Percentiles rank a stretch among this genome's conserved stretches.
These are phyloP conservation scores for Drosophila triauraria DNA, from an alignment of 1,140 invertebrate species.

Conservation along the genomic window DNA sequence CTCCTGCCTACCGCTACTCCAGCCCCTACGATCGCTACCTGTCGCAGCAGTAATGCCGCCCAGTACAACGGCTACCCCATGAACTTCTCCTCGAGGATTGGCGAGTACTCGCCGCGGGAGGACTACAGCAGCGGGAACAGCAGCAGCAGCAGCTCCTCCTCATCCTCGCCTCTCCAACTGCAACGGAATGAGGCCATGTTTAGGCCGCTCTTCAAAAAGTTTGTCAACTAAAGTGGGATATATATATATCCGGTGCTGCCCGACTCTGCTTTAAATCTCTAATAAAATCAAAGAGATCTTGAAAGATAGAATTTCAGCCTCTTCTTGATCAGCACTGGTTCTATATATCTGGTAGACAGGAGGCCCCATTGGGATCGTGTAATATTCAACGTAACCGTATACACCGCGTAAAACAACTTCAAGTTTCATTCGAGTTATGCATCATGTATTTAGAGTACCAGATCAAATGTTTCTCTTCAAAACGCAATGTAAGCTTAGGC, in stretches of 20 bases:
- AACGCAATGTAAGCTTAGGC: conserved; percentile 49
- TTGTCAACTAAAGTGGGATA: conserved; percentile 59
- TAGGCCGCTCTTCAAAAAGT: conserved; percentile 96
- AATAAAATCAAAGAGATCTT: background rate
- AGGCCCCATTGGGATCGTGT: conserved; percentile 78
- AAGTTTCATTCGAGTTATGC: conserved; percentile 55
- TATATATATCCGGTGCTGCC: conserved; percentile 7
- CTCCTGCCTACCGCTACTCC: conserved; percentile 86
- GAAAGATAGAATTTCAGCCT: background rate
- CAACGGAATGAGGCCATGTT: conserved; percentile 85
- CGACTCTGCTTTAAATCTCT: background rate
- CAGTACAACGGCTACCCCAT: conserved; percentile 53
- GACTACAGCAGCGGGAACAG: conserved; percentile 87
- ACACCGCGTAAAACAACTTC: conserved; percentile 42
- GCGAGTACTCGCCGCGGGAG: conserved; percentile 83
- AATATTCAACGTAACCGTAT: conserved; percentile 59
- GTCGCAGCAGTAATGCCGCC: conserved; percentile 85
- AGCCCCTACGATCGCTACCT: conserved; percentile 87
- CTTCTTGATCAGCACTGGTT: background rate
- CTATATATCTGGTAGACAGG: conserved; percentile 40
- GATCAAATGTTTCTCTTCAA: conserved; percentile 44
- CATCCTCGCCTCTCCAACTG: conserved; percentile 87
- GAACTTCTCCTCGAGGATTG: conserved; percentile 67
- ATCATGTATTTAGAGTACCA: conserved; percentile 49
- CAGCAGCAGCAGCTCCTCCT: conserved; percentile 84